A percentile compares a stretch with the other conserved stretches of the same genome.
phyloP scores from a whole-genome alignment of 2,888 invertebrate genomes.

The Nymphalis urticae region DNA sequence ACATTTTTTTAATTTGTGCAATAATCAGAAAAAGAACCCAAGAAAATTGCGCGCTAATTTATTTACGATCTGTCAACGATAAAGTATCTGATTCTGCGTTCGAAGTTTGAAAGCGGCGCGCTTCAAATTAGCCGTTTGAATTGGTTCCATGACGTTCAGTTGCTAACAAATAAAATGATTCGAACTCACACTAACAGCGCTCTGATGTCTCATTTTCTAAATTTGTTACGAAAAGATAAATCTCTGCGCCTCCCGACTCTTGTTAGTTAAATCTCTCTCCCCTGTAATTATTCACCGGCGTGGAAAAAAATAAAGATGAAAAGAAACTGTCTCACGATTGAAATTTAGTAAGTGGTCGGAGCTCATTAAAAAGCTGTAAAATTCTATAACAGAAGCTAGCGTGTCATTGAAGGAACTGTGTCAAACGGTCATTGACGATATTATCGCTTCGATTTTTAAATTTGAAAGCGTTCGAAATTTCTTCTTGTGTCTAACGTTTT shows the following conservation, averaged over 20 bases:
- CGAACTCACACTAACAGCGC: conserved; percentile 53
- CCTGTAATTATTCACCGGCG: conserved; percentile 70
- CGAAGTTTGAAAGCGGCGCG: conserved; percentile 36
- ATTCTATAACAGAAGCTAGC: conserved; percentile 66
- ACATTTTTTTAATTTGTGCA: conserved; percentile 14
- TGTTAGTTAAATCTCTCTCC: conserved; percentile 77
- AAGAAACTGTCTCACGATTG: conserved; percentile 62
- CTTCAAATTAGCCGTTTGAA: conserved; percentile 75
- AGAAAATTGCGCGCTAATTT: conserved; percentile 49
- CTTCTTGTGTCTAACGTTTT: conserved; percentile 8
- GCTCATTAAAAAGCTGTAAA: conserved; percentile 80
- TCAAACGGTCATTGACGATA: conserved; percentile 38
- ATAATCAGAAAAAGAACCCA: conserved; percentile 15
- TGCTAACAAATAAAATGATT: conserved; percentile 49
- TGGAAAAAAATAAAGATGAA: conserved; percentile 65
- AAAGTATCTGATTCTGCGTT: conserved; percentile 50
- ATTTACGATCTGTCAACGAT: conserved; percentile 64
- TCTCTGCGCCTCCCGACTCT: conserved; percentile 71
- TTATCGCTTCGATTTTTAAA: conserved; percentile 26
- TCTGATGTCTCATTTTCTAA: conserved; percentile 80
- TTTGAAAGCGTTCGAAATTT: conserved; percentile 12
- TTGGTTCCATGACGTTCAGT: conserved; percentile 54
- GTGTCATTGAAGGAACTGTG: conserved; percentile 47
- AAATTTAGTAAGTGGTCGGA: conserved; percentile 72
- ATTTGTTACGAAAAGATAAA: conserved; percentile 79